Conservation (phyloP, 2,888 invertebrate species). For the Rotaria sp. region DNA sequence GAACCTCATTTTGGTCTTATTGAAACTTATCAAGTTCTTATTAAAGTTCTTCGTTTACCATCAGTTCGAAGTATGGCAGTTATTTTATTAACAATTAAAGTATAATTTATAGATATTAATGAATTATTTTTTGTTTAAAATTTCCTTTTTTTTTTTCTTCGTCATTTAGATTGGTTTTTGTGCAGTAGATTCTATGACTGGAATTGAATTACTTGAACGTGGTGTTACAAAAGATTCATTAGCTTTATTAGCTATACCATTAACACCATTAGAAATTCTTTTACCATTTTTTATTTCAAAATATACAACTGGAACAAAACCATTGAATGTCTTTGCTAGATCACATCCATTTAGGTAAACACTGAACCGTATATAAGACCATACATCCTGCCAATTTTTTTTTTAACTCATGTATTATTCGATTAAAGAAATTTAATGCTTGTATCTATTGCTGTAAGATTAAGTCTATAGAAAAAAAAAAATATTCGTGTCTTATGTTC, state of each 20-base stretch:
- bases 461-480: no score
- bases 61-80: constrained; percentile 71
- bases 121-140: neutral
- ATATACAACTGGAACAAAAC: constrained; percentile 78
- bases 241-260: constrained; percentile 83
- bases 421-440: no score
- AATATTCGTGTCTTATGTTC: no score
- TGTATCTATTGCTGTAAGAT: no score
- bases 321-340: constrained; percentile 76
- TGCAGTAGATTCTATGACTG: constrained; percentile 86
- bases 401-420: no score
- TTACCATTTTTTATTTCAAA: constrained; percentile 75
- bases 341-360: constrained; percentile 72
- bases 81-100: constrained; percentile 67
- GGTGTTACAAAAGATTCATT: constrained; percentile 90
- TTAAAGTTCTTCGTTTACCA: constrained; percentile 73
- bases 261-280: constrained; percentile 85
- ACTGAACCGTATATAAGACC: no score
- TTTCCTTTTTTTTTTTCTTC: neutral
- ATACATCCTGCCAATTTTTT: no score
- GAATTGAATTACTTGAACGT: constrained; percentile 84
- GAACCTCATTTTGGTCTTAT: constrained; percentile 57
- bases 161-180: constrained; percentile 74
- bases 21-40: constrained; percentile 68
- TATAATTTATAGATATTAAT: neutral